Base-by-base conservation (phyloP, 2,797 vertebrate species). In the Huso huso region DNA sequence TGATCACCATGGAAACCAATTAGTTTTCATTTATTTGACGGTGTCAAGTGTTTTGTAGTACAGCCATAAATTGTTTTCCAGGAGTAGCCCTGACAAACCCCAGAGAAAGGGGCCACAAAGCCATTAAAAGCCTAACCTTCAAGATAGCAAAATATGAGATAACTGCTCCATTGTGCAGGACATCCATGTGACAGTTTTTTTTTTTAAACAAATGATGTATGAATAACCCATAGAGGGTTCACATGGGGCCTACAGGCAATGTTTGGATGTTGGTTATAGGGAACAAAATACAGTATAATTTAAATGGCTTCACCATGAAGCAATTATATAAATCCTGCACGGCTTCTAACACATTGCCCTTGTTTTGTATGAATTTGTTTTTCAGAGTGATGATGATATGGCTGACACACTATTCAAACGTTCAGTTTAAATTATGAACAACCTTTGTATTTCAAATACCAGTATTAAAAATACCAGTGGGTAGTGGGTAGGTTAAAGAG, bases 21-120 rank as follows among this genome's bases (percentile, higher is more conserved):
- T 88, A 86, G 87, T 78, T 88, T 85, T 84, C 80, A 83, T 87
- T 87, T 82, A 75, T 82, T 66, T 82, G 79, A 84, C 81, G 82
- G 83, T 74, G 74, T 77, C 84, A 84, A 83, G 78, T 80, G 78
- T 75, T 68, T 69, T 76, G 70, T 72, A 75, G 80, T 77, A 71
- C 76, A 82, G 80, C 80, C 80, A 75, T 82, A 87, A 86, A 82
- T 76, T 82, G 77, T 80, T 79, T 79, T 82, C 79, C 78, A 75
- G 70, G 77, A 86, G 83, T 85, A 74, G 78, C 67, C 67, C 67
- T 66, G 67, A 70, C 64, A 71, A 66, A 69, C 58, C 69, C 48
- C 48, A 65, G 65, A 68, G 59, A 64, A 58, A 18, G 62, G 72
- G 69, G 61, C 74, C 76, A 75, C 65, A 66, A 74, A 75, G 76